Evolutionary conservation across 2,888 invertebrate species (phyloP), one percentile per base, ranked within the genome.

Genomic region (Cepaea hortensis): DNA sequence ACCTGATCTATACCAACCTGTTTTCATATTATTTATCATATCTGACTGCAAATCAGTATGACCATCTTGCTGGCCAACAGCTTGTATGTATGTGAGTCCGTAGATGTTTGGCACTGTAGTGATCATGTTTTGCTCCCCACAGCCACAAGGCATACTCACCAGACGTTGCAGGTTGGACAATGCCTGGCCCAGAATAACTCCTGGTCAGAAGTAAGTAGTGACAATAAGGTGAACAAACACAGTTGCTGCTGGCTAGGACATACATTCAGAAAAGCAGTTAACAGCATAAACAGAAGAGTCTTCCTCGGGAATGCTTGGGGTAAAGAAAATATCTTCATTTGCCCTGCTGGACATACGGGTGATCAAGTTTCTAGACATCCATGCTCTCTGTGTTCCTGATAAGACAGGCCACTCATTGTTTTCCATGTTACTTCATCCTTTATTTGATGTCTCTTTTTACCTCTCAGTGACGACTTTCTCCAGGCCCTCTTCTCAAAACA

Each of bases 121-220:
- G 62, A 98, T 95, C 96, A 98, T 96, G 88, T 98, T 99, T 94
- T 98, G 98, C 93, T 97, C 97, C 0, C 98, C 97, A 94, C 98
- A 98, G 0, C 97, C 98, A 70, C 96, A 97, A 0, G 98, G 97
- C 94, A 97, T 95, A 88, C 96, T 92, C 18, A 98, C 96, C 87
- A 98, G 94, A 90, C 96, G 95, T 46, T 97, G 96, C 73, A 97
- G 95, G 93, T 97, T 97, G 62, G 96, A 95, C 87, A 98, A 95
- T 5, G 96, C 96, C 9, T 97, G 96, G 7, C 97, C 97, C 91
- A 98, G 95, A 65, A 97, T 95, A 93, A 97, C 97, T 85, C 96
- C 96, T 96, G 88, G 55, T 9, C 55, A 77, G 35, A 90, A 76
- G 62, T 79, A 70, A 15, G 3, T n/a, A 75, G n/a, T 15, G 18